Evolutionary conservation across 2,113 vertebrate genomes (phyloP), one percentile per base, ranked within the genome.

Genomic region (Trematocara unimaculatum): DNA sequence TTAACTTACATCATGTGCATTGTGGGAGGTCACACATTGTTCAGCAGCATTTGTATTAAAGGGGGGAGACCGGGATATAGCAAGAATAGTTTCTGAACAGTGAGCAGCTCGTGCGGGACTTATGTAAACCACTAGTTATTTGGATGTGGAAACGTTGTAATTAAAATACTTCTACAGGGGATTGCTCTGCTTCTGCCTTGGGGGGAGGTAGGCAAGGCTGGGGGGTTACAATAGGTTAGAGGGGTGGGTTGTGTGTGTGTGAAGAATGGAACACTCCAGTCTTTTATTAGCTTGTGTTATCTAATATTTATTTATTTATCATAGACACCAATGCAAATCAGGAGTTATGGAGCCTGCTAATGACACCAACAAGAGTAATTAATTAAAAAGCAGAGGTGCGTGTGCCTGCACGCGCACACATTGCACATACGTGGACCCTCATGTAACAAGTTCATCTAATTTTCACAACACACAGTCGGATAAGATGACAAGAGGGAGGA

Each of bases 381-480:
- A 85, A 89, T 92, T 90, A 91, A 91, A 67, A 89, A 79, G 53
- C 64, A 84, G 45, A 51, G 77, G 47, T 42, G 74, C 54, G 33
- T 51, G 78, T 23, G 56, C 60, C 51, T 20, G 58, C 81, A 79
- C 5, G 58, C 55, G 13, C 31, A 60, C 67, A 29, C 67, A 40
- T 78, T 77, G 14, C 40, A 82, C 83, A 83, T 58, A 81, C 38
- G 82, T 89, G 86, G 82, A 86, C 85, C 87, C 87, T 91, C 81
- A n/a, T 87, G 84, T 90, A 83, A 93, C 90, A 93, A 95, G 92
- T 94, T 91, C 92, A 81, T 94, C 88, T 94, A 87, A 94, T 94
- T 95, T 94, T 93, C 93, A 94, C 72, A 33, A 78, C 84, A 87
- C 88, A 38, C 81, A 64, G 83, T 90, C 51, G 79, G 90, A 79